Conservation (phyloP, 1,140 invertebrate genomes). For the Penaeus vannamei region DNA sequence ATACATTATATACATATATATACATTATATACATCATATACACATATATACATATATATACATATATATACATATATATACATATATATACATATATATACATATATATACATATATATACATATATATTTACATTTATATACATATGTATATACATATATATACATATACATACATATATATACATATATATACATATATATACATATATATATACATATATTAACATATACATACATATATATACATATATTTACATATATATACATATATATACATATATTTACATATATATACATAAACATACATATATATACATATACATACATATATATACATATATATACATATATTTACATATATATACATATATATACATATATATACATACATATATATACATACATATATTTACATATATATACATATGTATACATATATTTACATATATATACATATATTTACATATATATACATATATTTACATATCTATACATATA, state of each 20-base stretch:
- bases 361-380: conserved; percentile 8
- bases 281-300: conserved; percentile 22
- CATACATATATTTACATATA: too few species aligned
- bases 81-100: too few species aligned
- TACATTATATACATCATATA: too few species aligned
- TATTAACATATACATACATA: not conserved
- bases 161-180: not conserved
- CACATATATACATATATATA: not conserved
- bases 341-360: too few species aligned
- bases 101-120: too few species aligned
- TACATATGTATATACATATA: too few species aligned
- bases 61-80: not conserved
- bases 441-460: too few species aligned
- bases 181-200: not conserved
- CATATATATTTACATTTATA: too few species aligned
- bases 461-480: not conserved
- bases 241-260: not conserved
- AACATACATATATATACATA: too few species aligned
- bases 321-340: too few species aligned
- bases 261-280: not conserved
- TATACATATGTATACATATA: too few species aligned
- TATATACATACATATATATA: not conserved
- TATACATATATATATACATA: conserved; percentile 7
- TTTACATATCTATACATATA: not conserved
- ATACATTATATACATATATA: too few species aligned